These are phyloP conservation scores for Osmoderma eremita DNA, from an alignment of 2,888 invertebrate species.

Conservation along the genomic window DNA sequence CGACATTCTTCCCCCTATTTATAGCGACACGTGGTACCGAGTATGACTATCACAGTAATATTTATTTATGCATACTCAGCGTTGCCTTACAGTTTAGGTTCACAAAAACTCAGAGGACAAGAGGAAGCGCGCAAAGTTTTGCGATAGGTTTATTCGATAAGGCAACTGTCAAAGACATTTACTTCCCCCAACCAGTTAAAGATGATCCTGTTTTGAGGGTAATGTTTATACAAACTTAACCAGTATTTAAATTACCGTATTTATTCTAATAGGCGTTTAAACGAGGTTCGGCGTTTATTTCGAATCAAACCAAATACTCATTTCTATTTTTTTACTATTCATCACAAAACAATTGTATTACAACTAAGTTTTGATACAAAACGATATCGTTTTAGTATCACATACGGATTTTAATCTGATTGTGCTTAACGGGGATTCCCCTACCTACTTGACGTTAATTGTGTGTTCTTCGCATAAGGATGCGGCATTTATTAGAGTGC, in stretches of 20 bases:
- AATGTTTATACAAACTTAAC: constrained; percentile 39
- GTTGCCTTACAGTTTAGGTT: constrained; percentile 73
- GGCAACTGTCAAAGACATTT: constrained; percentile 69
- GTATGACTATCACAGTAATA: constrained; percentile 36
- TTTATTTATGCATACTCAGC: constrained; percentile 19
- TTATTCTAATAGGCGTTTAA: too few species aligned
- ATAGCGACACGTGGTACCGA: constrained; percentile 68
- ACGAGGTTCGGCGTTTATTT: too few species aligned
- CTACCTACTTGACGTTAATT: too few species aligned
- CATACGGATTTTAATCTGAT: too few species aligned
- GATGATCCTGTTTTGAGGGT: constrained; percentile 62
- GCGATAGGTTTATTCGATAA: constrained; percentile 79
- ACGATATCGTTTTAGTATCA: too few species aligned
- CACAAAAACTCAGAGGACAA: constrained; percentile 80
- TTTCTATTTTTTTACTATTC: too few species aligned
- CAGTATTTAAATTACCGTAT: constrained; percentile 45
- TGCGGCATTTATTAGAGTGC: too few species aligned
- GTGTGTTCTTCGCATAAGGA: too few species aligned
- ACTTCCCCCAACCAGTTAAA: constrained; percentile 72
- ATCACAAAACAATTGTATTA: too few species aligned
- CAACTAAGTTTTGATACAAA: too few species aligned
- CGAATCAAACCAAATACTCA: too few species aligned
- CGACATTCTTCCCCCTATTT: constrained; percentile 68
- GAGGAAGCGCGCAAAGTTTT: constrained; percentile 80
- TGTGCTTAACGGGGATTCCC: too few species aligned